phyloP scores from a whole-genome alignment of 1,140 invertebrate genomes.

The Mamestra configurata region DNA sequence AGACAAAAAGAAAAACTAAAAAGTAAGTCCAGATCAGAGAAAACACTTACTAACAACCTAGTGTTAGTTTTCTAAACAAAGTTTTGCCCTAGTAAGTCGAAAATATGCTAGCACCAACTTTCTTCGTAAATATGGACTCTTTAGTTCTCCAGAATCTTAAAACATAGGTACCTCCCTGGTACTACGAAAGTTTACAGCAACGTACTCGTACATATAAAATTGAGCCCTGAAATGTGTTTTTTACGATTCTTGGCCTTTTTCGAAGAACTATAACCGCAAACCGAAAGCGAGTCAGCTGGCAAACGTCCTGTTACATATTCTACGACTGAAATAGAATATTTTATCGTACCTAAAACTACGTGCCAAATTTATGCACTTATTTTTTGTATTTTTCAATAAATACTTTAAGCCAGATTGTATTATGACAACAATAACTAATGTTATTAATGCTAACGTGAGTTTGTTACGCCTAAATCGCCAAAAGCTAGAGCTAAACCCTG shows the following conservation, averaged over 20 bases:
- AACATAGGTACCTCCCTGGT: background rate
- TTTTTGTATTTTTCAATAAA: background rate
- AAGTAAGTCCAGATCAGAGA: too few species aligned
- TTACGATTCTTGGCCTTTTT: constrained; percentile 24
- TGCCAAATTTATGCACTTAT: background rate
- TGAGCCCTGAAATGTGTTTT: background rate
- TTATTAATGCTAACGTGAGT: background rate
- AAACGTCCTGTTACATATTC: constrained; percentile 18
- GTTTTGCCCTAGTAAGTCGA: too few species aligned
- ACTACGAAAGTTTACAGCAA: background rate
- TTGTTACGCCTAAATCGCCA: too few species aligned
- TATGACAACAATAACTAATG: background rate
- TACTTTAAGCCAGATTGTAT: background rate
- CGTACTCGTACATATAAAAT: background rate
- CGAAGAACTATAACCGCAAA: constrained; percentile 9
- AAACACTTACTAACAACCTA: too few species aligned
- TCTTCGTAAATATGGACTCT: background rate
- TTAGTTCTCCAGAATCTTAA: background rate
- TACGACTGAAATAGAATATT: constrained; percentile 9
- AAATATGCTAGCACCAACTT: background rate
- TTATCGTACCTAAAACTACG: background rate
- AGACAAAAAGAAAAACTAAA: too few species aligned
- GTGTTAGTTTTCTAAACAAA: too few species aligned
- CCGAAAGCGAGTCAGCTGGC: constrained; percentile 7
- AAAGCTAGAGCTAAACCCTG: too few species aligned